These are phyloP conservation scores for Wiebesia pumilae DNA, from an alignment of 1,140 invertebrate genomes.

Conservation along the genomic window DNA sequence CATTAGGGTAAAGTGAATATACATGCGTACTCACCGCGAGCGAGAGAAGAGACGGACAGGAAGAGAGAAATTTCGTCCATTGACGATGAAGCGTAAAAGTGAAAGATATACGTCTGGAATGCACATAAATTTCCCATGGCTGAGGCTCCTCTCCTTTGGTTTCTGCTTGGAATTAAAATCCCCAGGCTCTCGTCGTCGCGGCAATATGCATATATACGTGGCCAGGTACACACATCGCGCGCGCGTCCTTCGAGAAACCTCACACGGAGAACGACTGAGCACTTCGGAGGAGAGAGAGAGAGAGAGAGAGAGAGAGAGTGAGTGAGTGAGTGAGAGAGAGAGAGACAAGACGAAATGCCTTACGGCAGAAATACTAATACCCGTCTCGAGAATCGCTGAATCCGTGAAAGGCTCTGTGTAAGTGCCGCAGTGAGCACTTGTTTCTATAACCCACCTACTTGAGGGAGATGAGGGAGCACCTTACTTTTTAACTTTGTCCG, in stretches of 20 bases:
- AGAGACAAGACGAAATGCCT: slow-evolving; percentile 33
- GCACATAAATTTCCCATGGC: slow-evolving; percentile 52
- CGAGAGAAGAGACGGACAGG: neutral
- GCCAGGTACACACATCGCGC: slow-evolving; percentile 39
- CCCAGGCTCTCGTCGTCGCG: slow-evolving; percentile 1
- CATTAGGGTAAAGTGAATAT: slow-evolving; percentile 10
- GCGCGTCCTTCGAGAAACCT: slow-evolving; percentile 49
- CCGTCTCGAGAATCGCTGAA: slow-evolving; percentile 23
- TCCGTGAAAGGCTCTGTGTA: neutral
- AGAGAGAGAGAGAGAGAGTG: neutral
- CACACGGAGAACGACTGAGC: slow-evolving; percentile 39
- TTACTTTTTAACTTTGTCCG: neutral
- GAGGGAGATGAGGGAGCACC: slow-evolving; percentile 6
- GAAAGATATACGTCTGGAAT: slow-evolving; percentile 35
- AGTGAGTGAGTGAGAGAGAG: neutral
- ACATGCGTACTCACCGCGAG: neutral
- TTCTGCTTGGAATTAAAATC: slow-evolving; percentile 48
- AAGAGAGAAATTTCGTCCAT: slow-evolving; percentile 37
- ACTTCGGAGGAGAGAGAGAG: neutral
- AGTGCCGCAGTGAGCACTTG: slow-evolving; percentile 16
- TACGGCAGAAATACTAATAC: slow-evolving; percentile 48
- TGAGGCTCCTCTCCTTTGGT: neutral
- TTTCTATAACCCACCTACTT: slow-evolving; percentile 22
- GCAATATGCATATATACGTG: slow-evolving; percentile 42
- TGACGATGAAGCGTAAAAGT: slow-evolving; percentile 28